Base-by-base conservation (phyloP, 2,888 invertebrate species). In the Palloptera scutellata region DNA sequence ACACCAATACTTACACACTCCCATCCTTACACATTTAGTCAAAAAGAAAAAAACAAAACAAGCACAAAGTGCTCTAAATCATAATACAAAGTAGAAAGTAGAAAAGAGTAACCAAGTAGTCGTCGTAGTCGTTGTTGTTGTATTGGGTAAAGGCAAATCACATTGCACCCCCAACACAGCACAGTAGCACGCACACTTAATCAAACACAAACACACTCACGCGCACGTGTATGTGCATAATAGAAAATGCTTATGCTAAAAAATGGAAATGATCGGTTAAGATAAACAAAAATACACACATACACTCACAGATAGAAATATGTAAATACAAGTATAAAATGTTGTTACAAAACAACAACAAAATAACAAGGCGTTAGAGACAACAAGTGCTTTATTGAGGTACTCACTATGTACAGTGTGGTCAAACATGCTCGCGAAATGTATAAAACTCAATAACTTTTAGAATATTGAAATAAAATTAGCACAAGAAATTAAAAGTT, bases 261-360 rank as follows among this genome's bases (percentile, higher is more conserved):
- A 66, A 61, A 66, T 66, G 66, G 30, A 66, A 66, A 61, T 66
- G 61, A 66, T 60, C 61, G 55, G 6, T 52, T 43, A 66, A 30
- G 58, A 20, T 41, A 59, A 54, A 57, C 15, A 48, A 48, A 48
- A n/a, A n/a, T 8, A 48, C 30, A 48, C 30, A 48, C 48, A 48
- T 8, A 15, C 48, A 48, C 48, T n/a, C 15, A 15, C 4, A 48
- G 13, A 15, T n/a, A 48, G 2, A 12, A 48, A 48, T 48, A n/a
- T n/a, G n/a, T n/a, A n/a, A n/a, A n/a, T n/a, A n/a, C n/a, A 48
- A 30, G 6, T 6, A 30, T 30, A 30, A 30, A 30, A 30, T 30
- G 30, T 30, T 30, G 6, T 30, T 30, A 53, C 53, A n/a, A 53
- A 8, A 53, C 15, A 53, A 53, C 15, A 53, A 53, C 15, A 53